Evolutionary conservation across 2,888 invertebrate species (phyloP), one percentile per base, ranked within the genome.

Genomic region (Eudiplozoon nipponicum): DNA sequence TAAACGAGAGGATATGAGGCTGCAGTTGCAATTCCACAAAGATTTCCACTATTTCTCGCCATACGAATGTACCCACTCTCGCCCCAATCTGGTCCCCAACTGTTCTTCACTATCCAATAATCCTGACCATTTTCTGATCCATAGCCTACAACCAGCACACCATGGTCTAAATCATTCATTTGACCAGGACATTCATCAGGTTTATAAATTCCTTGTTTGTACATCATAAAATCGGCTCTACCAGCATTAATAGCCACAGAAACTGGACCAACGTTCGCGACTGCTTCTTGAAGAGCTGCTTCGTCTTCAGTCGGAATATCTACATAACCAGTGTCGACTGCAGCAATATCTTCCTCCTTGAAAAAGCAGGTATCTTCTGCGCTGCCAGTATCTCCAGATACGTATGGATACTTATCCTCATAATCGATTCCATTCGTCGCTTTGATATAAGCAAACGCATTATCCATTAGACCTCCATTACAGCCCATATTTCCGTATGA

Each of bases 401-500:
- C 23, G 33, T 47, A 47, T n/a, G 47, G 47, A 42, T 47, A 47
- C 18, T 33, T 22, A 11, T 28, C 22, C 39, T 48, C 66, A 15
- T 65, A 54, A 28, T 48, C 43, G n/a, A 48, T 19, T n/a, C 48
- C 48, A 19, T 44, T 44, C 21, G 41, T 45, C n/a, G 42, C 36
- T 21, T 45, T 38, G 15, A 48, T 42, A 31, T 48, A 48, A 26
- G 28, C 22, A 26, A 48, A 48, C 21, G 48, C 48, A 31, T 43
- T 31, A 23, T 48, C 48, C 48, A 48, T 48, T 18, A 48, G 38
- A 11, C 48, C 78, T 38, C 80, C 80, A 50, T 72, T 70, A 61
- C 80, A 81, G 39, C 80, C 80, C 53, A 74, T 69, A 62, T 80
- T 80, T 29, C 52, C 51, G 38, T 71, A 80, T 46, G 67, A 63